Evolutionary conservation across 2,113 vertebrate species (phyloP), one percentile per base, ranked within the genome.

Genomic region (Trichomycterus rosablanca): DNA sequence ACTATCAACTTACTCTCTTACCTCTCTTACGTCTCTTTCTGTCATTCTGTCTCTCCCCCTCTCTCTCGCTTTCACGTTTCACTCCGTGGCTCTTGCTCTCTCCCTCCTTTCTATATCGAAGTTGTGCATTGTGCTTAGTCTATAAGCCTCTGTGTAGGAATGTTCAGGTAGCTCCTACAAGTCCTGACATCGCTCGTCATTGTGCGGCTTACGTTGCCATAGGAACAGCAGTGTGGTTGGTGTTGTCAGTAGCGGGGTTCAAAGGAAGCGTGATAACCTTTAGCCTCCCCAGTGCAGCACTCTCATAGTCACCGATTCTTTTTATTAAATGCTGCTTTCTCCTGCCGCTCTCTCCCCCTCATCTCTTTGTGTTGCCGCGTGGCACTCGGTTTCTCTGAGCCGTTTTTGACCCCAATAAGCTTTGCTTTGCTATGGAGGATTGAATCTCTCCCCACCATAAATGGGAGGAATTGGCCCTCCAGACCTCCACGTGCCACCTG

Each of bases 231-330:
- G 52, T 37, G 51, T 26, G 54, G 50, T 64, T 49, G 15, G 62
- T 24, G 42, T 46, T 28, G 30, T 46, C 51, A 30, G 62, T 43
- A 56, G 62, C 22, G 40, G 42, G 62, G 62, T 64, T 64, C 62
- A 56, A 51, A 64, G 62, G 51, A 64, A 64, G 62, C 51, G 51
- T 10, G 62, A 64, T 64, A 64, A 64, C 62, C 62, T 64, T 64
- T 64, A 64, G 51, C 62, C 62, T 55, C 30, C 20, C 43, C 46
- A 55, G 51, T 64, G 51, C 62, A 46, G 42, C 52, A 43, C 51
- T 55, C 62, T 64, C 62, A 23, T 42, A 53, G 20, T 64, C 62
- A 46, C 62, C 11, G 30, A 64, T 56, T 64, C 42, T n/a, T 64
- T 64, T 64, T 59, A 64, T 64, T 64, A 64, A 64, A 64, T 37